These are phyloP conservation scores for Drosophila parvula DNA, from an alignment of 1,140 invertebrate species.

Conservation along the genomic window DNA sequence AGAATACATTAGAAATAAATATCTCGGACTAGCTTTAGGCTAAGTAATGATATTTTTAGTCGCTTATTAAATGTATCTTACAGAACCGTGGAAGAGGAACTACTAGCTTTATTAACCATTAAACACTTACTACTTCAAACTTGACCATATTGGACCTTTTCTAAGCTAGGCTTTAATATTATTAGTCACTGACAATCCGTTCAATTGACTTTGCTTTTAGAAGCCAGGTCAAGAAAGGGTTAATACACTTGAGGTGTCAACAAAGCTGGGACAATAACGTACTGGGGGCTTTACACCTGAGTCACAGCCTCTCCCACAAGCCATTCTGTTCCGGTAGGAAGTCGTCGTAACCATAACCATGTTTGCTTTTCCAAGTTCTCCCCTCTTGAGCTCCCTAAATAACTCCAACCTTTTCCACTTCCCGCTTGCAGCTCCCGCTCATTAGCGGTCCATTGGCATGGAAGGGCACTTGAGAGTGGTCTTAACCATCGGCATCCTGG, in stretches of 20 bases:
- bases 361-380: conserved; percentile 29
- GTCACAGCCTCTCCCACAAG: conserved; percentile 1
- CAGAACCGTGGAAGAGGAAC: neutral
- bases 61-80: no score
- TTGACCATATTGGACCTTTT: neutral
- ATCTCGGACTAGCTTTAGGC: no score
- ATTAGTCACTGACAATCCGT: neutral
- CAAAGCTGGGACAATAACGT: neutral
- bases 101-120: no score
- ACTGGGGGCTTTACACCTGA: neutral
- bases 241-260: neutral
- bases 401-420: neutral
- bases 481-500: conserved; percentile 5
- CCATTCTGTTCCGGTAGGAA: conserved; percentile 41
- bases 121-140: no score
- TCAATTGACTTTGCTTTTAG: neutral
- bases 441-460: conserved; percentile 22
- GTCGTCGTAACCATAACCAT: conserved; percentile 29
- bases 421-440: conserved; percentile 27
- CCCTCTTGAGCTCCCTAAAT: neutral
- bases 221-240: conserved; percentile 5
- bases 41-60: no score
- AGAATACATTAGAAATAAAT: no score
- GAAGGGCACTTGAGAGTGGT: conserved; percentile 7
- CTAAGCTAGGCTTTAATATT: neutral